These are phyloP conservation scores for Syncerus caffer DNA, from an alignment of 2,797 vertebrate species.

Conservation along the genomic window DNA sequence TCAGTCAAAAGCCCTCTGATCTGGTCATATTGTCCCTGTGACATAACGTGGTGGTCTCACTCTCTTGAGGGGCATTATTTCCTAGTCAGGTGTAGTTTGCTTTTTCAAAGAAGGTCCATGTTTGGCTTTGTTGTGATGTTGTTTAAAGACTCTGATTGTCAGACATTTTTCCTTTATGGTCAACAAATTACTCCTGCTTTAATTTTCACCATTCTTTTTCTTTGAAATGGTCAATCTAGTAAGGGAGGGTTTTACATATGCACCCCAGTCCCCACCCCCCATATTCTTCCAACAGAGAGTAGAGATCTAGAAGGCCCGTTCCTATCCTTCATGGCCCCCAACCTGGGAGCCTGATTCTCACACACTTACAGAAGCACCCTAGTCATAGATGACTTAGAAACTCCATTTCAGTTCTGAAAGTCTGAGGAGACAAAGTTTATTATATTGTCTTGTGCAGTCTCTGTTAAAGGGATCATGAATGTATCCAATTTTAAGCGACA, in stretches of 20 bases:
- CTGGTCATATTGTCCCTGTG: not conserved
- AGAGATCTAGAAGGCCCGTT: not conserved
- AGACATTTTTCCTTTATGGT: not conserved
- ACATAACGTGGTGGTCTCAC: fast-evolving
- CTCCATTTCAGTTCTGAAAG: not conserved
- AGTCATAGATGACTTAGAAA: not conserved
- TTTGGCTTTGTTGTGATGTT: too few relatives aligned
- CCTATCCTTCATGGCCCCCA: not conserved
- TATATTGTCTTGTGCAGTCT: not conserved
- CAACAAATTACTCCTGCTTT: not conserved
- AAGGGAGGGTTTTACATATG: not conserved
- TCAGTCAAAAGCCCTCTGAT: not conserved
- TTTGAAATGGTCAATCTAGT: not conserved
- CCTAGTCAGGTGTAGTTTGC: not conserved
- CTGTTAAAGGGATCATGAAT: not conserved
- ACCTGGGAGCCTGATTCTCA: not conserved
- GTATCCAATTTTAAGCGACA: not conserved
- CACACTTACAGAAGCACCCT: not conserved
- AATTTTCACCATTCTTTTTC: not conserved
- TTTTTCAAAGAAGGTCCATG: not conserved
- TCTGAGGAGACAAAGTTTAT: not conserved
- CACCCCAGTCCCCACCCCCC: fast-evolving
- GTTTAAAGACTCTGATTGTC: not conserved
- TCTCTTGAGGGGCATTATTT: not conserved
- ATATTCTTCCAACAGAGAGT: not conserved